These are phyloP conservation scores for Apostichopus leukothele DNA, from an alignment of 53 echinoderm and acorn worm species.

Conservation along the genomic window DNA sequence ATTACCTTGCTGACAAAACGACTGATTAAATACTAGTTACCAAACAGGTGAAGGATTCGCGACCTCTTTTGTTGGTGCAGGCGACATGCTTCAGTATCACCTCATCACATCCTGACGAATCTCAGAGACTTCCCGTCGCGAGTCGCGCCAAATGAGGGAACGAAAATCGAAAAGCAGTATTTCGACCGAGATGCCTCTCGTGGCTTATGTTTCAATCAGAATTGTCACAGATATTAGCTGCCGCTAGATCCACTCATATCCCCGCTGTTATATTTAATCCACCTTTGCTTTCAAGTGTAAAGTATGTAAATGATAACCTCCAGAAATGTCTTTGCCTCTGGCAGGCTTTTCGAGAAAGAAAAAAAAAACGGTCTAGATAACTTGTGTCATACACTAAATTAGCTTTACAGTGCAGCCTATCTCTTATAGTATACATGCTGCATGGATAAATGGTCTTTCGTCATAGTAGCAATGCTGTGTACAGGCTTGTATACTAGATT, in stretches of 20 bases:
- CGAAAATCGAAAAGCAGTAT: background rate
- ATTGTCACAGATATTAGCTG: constrained; percentile 35
- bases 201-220: constrained; percentile 28
- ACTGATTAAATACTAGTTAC: background rate
- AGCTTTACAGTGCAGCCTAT: background rate
- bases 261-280: constrained; percentile 29
- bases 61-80: constrained; percentile 1
- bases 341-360: background rate
- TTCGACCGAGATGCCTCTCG: constrained; percentile 19
- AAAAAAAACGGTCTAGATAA: background rate
- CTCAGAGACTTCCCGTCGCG: constrained; percentile 8
- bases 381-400: constrained; percentile 1
- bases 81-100: constrained; percentile 27
- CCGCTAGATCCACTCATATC: constrained; percentile 9
- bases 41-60: background rate
- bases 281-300: constrained; percentile 8
- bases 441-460: no score
- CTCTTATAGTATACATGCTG: no score
- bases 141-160: constrained; percentile 28
- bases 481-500: no score
- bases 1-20: constrained; percentile 7
- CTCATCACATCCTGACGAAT: constrained; percentile 11
- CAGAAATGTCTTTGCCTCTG: constrained; percentile 15
- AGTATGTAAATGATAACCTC: constrained; percentile 28
- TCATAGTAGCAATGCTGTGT: no score